These are phyloP conservation scores for Andrena haemorrhoa DNA, from an alignment of 2,888 invertebrate species.

Conservation along the genomic window DNA sequence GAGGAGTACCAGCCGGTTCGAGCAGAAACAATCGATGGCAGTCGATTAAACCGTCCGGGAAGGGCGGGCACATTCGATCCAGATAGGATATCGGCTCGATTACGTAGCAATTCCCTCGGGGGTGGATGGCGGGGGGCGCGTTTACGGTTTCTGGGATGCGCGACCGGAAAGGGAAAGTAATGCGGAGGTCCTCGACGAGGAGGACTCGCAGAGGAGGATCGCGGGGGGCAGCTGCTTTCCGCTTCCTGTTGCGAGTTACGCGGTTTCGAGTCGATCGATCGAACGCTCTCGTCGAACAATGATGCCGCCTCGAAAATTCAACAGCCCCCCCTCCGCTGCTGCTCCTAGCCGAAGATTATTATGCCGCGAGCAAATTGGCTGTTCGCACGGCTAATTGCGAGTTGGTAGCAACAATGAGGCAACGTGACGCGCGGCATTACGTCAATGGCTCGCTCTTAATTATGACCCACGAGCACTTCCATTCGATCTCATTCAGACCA, in stretches of 20 bases:
- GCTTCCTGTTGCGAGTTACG: neutral
- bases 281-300: neutral
- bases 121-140: slow-evolving; percentile 33
- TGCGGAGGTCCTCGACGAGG: slow-evolving; percentile 11
- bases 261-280: slow-evolving; percentile 20
- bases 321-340: neutral
- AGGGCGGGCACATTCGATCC: slow-evolving; percentile 37
- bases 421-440: slow-evolving; percentile 53
- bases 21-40: slow-evolving; percentile 55
- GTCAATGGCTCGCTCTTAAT: slow-evolving; percentile 66
- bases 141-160: slow-evolving; percentile 50
- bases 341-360: slow-evolving; percentile 18
- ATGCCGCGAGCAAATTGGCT: slow-evolving; percentile 56
- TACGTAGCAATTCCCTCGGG: slow-evolving; percentile 59
- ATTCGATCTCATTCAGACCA: slow-evolving; percentile 58
- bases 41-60: slow-evolving; percentile 50
- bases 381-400: slow-evolving; percentile 66
- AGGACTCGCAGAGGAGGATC: slow-evolving; percentile 7
- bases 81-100: slow-evolving; percentile 65
- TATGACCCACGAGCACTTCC: slow-evolving; percentile 60
- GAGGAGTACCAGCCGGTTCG: slow-evolving; percentile 30
- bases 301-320: slow-evolving; percentile 18
- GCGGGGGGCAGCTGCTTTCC: neutral
- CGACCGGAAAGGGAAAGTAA: slow-evolving; percentile 40
- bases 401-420: slow-evolving; percentile 60